Percentiles rank a stretch among this genome's conserved stretches.
Conservation (phyloP, 2,797 vertebrate species). For the Tolypeutes matacus region DNA sequence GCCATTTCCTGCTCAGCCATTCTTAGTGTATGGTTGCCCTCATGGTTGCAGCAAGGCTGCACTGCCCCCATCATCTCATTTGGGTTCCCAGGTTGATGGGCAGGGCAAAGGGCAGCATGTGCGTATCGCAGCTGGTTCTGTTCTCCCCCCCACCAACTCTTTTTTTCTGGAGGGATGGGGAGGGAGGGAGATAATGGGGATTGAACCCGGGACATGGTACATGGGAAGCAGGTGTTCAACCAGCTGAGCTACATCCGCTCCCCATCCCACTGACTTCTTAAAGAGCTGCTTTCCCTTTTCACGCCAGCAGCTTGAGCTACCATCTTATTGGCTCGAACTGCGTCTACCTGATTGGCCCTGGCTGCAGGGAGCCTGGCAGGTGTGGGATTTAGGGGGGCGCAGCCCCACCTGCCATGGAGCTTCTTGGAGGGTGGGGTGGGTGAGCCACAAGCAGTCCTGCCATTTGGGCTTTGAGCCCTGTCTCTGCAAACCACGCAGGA, state of each 20-base stretch:
- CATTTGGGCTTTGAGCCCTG: not conserved
- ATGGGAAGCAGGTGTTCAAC: too few relatives aligned
- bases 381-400: not conserved
- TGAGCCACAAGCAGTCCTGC: not conserved
- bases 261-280: too few relatives aligned
- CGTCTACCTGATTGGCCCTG: not conserved
- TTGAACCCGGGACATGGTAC: too few relatives aligned
- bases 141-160: too few relatives aligned
- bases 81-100: not conserved
- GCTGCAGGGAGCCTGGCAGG: not conserved
- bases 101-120: not conserved
- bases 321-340: not conserved
- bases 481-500: not conserved
- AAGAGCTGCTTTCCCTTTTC: not conserved
- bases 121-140: too few relatives aligned
- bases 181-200: too few relatives aligned
- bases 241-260: too few relatives aligned
- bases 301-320: not conserved
- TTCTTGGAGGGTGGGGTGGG: not conserved
- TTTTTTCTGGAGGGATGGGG: too few relatives aligned
- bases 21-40: not conserved
- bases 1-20: not conserved
- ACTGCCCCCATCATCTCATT: not conserved
- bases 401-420: fast-evolving
- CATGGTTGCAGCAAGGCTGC: not conserved